A percentile compares a stretch with the other conserved stretches of the same genome.
Evolutionary conservation across 37 sponge, comb jelly and placozoan species (phyloP).

Genomic region (Cliona cf. orientalis): DNA sequence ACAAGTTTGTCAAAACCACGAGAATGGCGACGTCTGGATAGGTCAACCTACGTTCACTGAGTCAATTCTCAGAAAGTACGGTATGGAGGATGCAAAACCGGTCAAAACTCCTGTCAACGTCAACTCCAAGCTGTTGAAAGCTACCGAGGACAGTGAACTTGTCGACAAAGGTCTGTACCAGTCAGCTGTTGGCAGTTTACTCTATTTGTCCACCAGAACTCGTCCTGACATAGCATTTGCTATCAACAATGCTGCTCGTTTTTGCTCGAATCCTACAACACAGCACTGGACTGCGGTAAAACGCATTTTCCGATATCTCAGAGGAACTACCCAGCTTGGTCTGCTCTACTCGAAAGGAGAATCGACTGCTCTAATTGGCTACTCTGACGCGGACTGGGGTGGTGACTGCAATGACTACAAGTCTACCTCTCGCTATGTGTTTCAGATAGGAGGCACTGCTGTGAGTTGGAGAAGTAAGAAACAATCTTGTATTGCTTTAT

Average conservation of each 20-base stretch:
- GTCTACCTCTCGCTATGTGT: constrained; percentile 45
- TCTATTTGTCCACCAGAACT: constrained; percentile 45
- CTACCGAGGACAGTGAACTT: constrained; percentile 26
- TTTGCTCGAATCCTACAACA: constrained; percentile 31
- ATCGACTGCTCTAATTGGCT: constrained; percentile 29
- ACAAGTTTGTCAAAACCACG: constrained; percentile 35
- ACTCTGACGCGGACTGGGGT: constrained; percentile 67
- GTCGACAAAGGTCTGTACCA: constrained; percentile 25
- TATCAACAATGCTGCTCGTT: constrained; percentile 24
- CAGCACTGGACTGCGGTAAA: constrained; percentile 47
- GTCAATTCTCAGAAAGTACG: constrained; percentile 53
- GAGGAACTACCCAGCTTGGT: constrained; percentile 35
- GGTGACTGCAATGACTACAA: constrained; percentile 41
- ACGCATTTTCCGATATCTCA: constrained; percentile 37
- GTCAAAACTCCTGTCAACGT: constrained; percentile 30
- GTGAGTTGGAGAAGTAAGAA: constrained; percentile 49
- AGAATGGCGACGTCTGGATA: constrained; percentile 51
- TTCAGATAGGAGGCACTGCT: constrained; percentile 30
- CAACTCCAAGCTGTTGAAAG: constrained; percentile 38
- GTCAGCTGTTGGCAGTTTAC: constrained; percentile 31
- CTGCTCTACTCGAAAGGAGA: constrained; percentile 26
- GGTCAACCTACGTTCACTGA: constrained; percentile 66
- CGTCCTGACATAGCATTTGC: constrained; percentile 55
- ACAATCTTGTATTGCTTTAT: constrained; percentile 40
- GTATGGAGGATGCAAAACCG: constrained; percentile 57